These are phyloP conservation scores for Choloepus hoffmanni DNA, from an alignment of 2,113 vertebrate genomes.

Conservation along the genomic window DNA sequence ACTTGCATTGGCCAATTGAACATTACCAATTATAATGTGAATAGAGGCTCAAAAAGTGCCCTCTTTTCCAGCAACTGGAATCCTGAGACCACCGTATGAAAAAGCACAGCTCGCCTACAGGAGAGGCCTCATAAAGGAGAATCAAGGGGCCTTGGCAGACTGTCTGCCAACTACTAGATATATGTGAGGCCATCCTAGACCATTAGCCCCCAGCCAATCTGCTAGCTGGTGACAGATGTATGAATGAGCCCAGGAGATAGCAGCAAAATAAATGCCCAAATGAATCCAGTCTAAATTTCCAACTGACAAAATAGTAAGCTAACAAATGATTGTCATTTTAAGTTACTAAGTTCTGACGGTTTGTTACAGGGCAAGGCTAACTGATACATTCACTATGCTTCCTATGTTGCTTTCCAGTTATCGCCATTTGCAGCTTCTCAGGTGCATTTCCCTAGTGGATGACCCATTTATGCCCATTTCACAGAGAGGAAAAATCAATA, in stretches of 20 bases:
- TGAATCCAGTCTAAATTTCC: not conserved
- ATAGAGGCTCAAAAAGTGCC: not conserved
- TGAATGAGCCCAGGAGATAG: not conserved
- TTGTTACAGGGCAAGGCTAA: constrained; percentile 36
- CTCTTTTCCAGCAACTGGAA: not conserved
- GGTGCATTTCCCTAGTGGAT: not conserved
- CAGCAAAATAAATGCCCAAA: not conserved
- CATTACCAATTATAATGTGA: not conserved
- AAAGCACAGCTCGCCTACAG: not conserved
- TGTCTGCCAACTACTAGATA: not conserved
- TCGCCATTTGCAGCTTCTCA: not conserved
- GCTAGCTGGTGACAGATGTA: not conserved
- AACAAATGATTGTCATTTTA: not conserved
- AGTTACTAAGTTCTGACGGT: not conserved
- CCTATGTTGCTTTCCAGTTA: not conserved
- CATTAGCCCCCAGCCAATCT: not conserved
- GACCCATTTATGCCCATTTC: constrained; percentile 30
- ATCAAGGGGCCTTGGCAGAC: not conserved
- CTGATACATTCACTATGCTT: not conserved
- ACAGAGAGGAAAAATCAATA: constrained; percentile 45
- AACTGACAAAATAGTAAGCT: not conserved
- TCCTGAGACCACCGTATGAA: not conserved
- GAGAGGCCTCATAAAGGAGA: not conserved
- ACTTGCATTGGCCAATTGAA: not conserved
- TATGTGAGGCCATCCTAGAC: not conserved